Percentiles rank a stretch among this genome's conserved stretches.
Evolutionary conservation across 2,888 invertebrate genomes (phyloP).

Genomic region (Drosophila differens): DNA sequence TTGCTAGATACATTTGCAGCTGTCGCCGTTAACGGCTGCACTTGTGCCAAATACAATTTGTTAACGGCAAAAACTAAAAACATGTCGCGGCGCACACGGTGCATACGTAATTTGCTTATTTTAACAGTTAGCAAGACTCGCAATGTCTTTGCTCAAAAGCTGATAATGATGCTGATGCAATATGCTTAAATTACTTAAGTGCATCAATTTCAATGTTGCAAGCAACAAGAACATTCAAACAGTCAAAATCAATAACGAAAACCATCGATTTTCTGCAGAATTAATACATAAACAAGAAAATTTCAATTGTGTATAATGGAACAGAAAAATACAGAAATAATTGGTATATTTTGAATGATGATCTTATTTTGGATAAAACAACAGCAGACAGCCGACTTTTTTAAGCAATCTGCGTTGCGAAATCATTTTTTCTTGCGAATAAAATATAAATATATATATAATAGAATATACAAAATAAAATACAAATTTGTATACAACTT

Average conservation of each 20-base stretch:
- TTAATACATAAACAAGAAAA: background rate
- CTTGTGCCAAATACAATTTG: slow-evolving; percentile 43
- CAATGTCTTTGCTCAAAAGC: slow-evolving; percentile 29
- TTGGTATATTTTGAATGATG: background rate
- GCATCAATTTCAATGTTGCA: slow-evolving; percentile 59
- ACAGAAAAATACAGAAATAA: background rate
- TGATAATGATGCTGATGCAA: slow-evolving; percentile 19
- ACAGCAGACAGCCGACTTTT: background rate
- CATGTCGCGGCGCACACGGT: slow-evolving; percentile 47
- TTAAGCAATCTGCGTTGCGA: background rate
- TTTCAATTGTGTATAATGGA: slow-evolving; percentile 2
- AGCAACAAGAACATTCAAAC: slow-evolving; percentile 26
- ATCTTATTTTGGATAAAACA: slow-evolving; percentile 1
- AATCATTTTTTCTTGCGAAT: background rate
- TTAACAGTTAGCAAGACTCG: slow-evolving; percentile 34
- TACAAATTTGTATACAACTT: background rate
- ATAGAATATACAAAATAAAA: background rate
- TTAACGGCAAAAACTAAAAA: slow-evolving; percentile 19
- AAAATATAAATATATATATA: background rate
- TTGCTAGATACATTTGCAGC: slow-evolving; percentile 55
- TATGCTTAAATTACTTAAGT: slow-evolving; percentile 35
- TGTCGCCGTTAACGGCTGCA: slow-evolving; percentile 57
- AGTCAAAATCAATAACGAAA: slow-evolving; percentile 24
- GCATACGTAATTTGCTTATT: slow-evolving; percentile 67
- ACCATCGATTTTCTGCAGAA: slow-evolving; percentile 20